Evolutionary conservation across 2,113 vertebrate genomes (phyloP).

Genomic region (Patagioenas fasciata): DNA sequence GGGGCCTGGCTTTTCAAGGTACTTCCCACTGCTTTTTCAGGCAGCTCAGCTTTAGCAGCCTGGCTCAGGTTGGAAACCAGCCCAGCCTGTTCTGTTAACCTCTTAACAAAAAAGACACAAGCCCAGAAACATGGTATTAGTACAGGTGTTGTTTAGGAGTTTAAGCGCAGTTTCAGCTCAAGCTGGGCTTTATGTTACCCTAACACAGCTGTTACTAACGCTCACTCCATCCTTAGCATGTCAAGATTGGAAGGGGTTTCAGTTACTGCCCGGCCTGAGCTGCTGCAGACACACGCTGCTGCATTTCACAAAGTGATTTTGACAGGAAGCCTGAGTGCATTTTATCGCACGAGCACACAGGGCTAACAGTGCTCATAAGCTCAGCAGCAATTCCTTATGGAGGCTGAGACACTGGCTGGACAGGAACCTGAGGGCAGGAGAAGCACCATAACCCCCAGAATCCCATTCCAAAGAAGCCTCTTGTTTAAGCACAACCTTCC

Average conservation of each 20-base stretch:
- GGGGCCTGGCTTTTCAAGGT: conserved; percentile 57
- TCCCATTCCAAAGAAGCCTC: background rate
- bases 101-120: conserved; percentile 35
- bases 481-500: background rate
- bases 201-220: background rate
- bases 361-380: background rate
- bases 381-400: background rate
- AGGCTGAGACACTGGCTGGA: background rate
- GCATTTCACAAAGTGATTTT: background rate
- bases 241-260: background rate
- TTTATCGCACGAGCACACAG: rapidly evolving
- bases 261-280: background rate
- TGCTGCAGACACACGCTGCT: background rate
- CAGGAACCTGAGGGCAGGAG: background rate
- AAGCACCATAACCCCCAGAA: background rate
- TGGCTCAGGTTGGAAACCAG: conserved; percentile 51
- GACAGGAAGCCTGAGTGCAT: background rate
- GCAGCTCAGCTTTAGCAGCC: conserved; percentile 45
- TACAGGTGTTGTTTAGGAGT: background rate
- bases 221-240: background rate
- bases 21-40: conserved; percentile 32
- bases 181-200: background rate
- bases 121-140: background rate
- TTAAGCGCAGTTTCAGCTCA: background rate
- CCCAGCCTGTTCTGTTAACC: conserved; percentile 50